Base-by-base conservation (phyloP, 2,888 invertebrate genomes). In the Lathronympha strigana region DNA sequence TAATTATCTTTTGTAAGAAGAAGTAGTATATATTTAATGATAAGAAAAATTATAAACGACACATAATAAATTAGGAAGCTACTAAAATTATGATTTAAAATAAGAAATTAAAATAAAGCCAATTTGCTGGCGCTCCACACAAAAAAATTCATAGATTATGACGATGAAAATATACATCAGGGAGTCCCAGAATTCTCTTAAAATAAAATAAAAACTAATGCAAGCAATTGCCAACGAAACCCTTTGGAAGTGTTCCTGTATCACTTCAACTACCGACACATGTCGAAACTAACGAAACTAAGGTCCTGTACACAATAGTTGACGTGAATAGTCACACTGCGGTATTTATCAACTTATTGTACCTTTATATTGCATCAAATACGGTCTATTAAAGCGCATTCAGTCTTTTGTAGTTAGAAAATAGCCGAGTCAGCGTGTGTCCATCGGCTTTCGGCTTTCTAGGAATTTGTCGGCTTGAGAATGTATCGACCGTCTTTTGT, bases 321-420 rank as follows among this genome's bases (percentile, higher is more conserved):
- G 67, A 55, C 68, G 68, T 72, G 69, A 67, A 69, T 67, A 57
- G 66, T 67, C 58, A 68, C 72, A 73, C 69, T 76, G 75, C 74
- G 82, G 82, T 86, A 86, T 87, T 87, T 85, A 87, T 86, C 84
- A 83, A 81, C 79, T 79, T 78, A 82, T 83, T 83, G 84, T 85
- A 77, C 79, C 77, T 83, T 76, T 81, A 82, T 83, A 76, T 75
- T 75, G 79, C 76, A 76, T 83, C 80, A 86, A 85, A 87, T 84
- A 82, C 81, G 81, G 77, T 82, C 82, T 81, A 83, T 86, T 85
- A 84, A 82, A 66, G 72, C 38, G 69, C 76, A 81, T 85, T 85
- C 80, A 81, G 51, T 66, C 74, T 69, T 79, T 87, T 86, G 84
- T 87, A 67, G 72, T 70, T 63, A n/a, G 62, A 67, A 69, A 75